Evolutionary conservation across 2,888 invertebrate genomes (phyloP), one percentile per base, ranked within the genome.

Genomic region (Cheilosia grossa): DNA sequence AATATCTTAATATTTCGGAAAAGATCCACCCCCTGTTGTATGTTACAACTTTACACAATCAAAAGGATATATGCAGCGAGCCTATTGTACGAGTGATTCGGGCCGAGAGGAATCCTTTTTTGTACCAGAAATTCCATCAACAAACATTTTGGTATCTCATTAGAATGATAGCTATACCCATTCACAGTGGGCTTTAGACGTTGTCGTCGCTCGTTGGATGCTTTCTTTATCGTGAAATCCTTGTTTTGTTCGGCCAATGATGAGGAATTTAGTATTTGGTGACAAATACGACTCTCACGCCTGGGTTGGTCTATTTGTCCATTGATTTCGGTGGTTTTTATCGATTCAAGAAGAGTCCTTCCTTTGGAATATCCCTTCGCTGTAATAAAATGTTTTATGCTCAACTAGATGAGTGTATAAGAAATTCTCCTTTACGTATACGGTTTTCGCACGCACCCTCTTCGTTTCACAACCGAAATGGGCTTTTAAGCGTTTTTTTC

Each of bases 401-500:
- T 80, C 75, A 80, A 85, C 75, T 85, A 66, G 70, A 70, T 64
- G 75, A 53, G 59, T 75, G 73, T 64, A n/a, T n/a, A 37, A 47
- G 47, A 13, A 44, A 24, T 67, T 51, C 66, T 53, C 54, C 51
- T 53, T 44, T 75, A 69, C 27, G 6, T 6, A 1, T 27, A 27
- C 69, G 64, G 75, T 70, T 53, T 54, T 80, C 61, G 40, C 70
- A 77, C 81, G 75, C 85, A 81, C 81, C 81, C 81, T 81, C 85
- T 54, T 63, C 53, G 66, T 56, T 19, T 66, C 75, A 77, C 85
- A 85, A 81, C 77, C 75, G 72, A 85, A 85, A 85, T 85, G 85
- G 85, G 81, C 85, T 85, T 85, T 85, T 85, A 85, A 85, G 85
- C 85, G 81, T 85, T 85, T 85, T 27, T 30, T 85, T 85, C 85